phyloP scores from a whole-genome alignment of 2,797 vertebrate genomes.

The Myripristis murdjan region DNA sequence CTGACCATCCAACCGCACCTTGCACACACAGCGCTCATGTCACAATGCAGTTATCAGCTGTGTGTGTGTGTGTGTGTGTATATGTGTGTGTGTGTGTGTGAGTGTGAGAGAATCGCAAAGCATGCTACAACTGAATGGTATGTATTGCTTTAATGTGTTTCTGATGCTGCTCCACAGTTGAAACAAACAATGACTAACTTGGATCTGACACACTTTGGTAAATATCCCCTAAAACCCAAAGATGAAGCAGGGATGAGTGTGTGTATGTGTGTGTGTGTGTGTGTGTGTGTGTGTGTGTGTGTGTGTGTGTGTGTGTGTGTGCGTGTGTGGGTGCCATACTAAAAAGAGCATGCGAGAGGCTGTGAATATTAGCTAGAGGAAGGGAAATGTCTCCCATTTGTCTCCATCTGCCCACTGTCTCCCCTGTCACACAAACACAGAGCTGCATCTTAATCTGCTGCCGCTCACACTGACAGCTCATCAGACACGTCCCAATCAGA shows the following conservation, averaged over 20 bases:
- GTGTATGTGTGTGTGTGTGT: too few species aligned
- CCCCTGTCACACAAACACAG: conserved; percentile 47
- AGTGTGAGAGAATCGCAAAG: conserved; percentile 32
- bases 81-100: too few species aligned
- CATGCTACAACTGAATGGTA: conserved; percentile 7
- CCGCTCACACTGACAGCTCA: conserved; percentile 56
- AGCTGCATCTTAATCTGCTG: conserved; percentile 63
- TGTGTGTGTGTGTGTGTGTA: conserved; percentile 4
- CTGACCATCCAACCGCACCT: conserved; percentile 43
- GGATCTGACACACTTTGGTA: conserved; percentile 10
- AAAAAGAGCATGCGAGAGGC: conserved; percentile 14
- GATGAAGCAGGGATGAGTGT: too few species aligned
- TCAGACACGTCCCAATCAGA: conserved; percentile 68
- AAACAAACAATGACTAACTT: conserved; percentile 28
- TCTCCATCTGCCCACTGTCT: conserved; percentile 72
- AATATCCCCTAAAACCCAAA: conserved; percentile 23
- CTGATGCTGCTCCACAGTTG: conserved; percentile 3
- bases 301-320: neutral
- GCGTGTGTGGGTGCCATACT: conserved; percentile 3
- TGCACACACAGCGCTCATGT: conserved; percentile 27
- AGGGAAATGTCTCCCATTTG: conserved; percentile 66
- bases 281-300: too few species aligned
- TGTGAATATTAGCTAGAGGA: conserved; percentile 50
- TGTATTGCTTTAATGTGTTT: conserved; percentile 38
- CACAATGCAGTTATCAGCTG: neutral